phyloP scores from a whole-genome alignment of 1,140 invertebrate species.

The Brachystomella parvula region DNA sequence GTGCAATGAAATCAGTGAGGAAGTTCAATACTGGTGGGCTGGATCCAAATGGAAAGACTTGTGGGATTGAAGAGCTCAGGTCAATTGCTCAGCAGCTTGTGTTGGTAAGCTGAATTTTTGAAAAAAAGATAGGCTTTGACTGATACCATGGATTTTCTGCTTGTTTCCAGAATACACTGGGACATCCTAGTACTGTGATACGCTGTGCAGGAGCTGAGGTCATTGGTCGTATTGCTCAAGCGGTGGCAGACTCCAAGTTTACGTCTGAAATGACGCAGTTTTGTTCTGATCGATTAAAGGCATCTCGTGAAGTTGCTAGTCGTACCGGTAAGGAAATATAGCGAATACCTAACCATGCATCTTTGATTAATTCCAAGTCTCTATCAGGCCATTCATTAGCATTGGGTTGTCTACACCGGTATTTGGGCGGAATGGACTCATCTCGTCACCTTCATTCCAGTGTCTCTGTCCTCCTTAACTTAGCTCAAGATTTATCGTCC shows the following conservation, averaged over 20 bases:
- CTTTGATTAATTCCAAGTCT: conserved; percentile 6
- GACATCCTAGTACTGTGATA: conserved; percentile 73
- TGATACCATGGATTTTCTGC: conserved; percentile 2
- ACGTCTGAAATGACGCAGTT: conserved; percentile 83
- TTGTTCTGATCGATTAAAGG: conserved; percentile 81
- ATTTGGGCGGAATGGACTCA: conserved; percentile 82
- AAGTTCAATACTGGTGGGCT: conserved; percentile 17
- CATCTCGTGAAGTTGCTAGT: conserved; percentile 75
- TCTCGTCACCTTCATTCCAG: conserved; percentile 86
- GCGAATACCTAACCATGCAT: not conserved
- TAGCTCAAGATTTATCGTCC: conserved; percentile 85
- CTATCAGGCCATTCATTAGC: conserved; percentile 69
- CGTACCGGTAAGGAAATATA: conserved; percentile 58
- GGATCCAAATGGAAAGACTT: conserved; percentile 15
- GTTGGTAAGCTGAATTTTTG: conserved; percentile 21
- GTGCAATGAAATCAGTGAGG: conserved; percentile 62
- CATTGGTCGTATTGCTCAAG: conserved; percentile 80
- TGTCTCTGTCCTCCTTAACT: conserved; percentile 83
- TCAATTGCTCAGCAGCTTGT: conserved; percentile 33
- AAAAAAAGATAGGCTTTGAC: not conserved
- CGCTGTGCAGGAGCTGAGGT: conserved; percentile 81
- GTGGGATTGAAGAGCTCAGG: conserved; percentile 30
- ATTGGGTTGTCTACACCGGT: conserved; percentile 81
- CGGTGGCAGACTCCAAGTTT: conserved; percentile 72
- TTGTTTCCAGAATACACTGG: conserved; percentile 58